Percentiles rank a stretch among this genome's conserved stretches.
These are phyloP conservation scores for Folsomia candida DNA, from an alignment of 2,888 invertebrate species.

Conservation along the genomic window DNA sequence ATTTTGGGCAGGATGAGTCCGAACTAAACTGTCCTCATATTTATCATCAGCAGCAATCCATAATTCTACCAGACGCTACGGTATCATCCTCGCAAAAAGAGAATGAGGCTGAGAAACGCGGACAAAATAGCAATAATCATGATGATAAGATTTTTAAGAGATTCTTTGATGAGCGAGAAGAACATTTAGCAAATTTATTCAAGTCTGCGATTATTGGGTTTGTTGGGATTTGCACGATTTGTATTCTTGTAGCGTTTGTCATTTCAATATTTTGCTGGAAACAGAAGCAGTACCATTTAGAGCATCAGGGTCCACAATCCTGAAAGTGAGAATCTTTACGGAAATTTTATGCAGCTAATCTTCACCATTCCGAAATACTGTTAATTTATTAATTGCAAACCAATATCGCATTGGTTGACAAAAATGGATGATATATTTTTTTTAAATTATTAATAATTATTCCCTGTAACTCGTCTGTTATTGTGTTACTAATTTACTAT, in stretches of 20 bases:
- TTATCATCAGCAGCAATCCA: neutral
- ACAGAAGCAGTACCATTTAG: no score
- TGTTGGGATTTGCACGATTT: conserved; percentile 1
- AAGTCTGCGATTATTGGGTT: conserved; percentile 1
- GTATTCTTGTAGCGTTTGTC: neutral
- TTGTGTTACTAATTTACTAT: no score
- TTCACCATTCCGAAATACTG: no score
- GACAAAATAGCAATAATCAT: neutral
- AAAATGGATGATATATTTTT: no score
- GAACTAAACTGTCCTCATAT: neutral
- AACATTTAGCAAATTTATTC: neutral
- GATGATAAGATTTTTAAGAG: neutral
- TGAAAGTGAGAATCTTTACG: no score
- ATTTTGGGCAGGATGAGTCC: neutral
- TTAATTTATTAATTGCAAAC: no score
- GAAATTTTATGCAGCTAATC: no score
- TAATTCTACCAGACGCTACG: neutral
- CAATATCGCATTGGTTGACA: no score
- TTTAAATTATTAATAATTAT: no score
- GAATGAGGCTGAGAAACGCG: neutral
- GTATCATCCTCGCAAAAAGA: neutral
- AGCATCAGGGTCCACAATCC: no score
- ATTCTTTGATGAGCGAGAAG: conserved; percentile 4
- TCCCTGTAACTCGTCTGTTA: no score
- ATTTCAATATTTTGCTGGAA: neutral